phyloP scores from a whole-genome alignment of 2,888 invertebrate species.

The Lasioglossum villosulum region DNA sequence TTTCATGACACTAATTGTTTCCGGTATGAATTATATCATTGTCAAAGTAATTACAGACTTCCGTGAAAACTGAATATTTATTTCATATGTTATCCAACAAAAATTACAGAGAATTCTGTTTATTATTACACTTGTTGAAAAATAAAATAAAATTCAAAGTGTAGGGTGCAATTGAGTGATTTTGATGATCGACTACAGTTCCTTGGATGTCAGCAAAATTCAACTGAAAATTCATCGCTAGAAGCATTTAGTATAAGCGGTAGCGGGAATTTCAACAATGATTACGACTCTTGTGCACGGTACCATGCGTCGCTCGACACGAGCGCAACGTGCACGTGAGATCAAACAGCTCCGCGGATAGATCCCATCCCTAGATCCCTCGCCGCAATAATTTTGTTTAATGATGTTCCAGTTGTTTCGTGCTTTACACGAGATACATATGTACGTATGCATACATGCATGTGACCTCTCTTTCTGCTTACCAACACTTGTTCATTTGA shows the following conservation, averaged over 20 bases:
- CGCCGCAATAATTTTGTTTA: constrained; percentile 71
- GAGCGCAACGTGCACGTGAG: constrained; percentile 47
- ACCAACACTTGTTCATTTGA: not conserved
- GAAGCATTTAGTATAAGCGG: not conserved
- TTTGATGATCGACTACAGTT: not conserved
- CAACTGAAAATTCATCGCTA: not conserved
- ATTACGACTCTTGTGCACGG: constrained; percentile 36
- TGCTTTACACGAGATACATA: constrained; percentile 44
- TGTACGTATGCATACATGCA: not conserved
- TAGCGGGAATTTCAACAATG: constrained; percentile 9
- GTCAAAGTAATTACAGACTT: not conserved
- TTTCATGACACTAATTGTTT: not conserved
- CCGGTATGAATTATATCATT: not conserved
- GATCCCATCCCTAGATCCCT: constrained; percentile 39
- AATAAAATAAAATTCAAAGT: not conserved
- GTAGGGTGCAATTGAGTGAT: not conserved
- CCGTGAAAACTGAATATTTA: not conserved
- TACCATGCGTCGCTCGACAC: constrained; percentile 67
- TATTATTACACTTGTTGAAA: not conserved
- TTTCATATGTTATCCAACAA: not conserved
- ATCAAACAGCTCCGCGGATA: constrained; percentile 44
- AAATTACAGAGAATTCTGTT: not conserved
- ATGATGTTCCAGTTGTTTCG: constrained; percentile 71
- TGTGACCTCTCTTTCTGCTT: constrained; percentile 32
- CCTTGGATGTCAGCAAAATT: not conserved